Evolutionary conservation across 2,888 invertebrate genomes (phyloP).

Genomic region (Cephus rjabovi): DNA sequence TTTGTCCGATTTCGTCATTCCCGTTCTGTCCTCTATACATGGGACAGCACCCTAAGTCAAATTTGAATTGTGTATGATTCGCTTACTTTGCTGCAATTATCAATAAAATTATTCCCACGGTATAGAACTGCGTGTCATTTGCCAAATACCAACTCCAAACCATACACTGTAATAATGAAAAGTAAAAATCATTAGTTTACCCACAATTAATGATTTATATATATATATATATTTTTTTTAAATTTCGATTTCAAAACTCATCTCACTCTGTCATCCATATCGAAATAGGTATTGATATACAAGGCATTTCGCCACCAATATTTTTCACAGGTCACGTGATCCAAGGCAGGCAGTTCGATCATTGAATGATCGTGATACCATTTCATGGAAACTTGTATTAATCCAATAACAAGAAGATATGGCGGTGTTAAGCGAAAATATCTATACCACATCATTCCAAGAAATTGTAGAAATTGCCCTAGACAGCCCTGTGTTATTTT

Average conservation of each 20-base stretch:
- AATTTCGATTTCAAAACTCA: constrained; percentile 5
- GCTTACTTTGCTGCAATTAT: constrained; percentile 76
- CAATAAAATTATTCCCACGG: constrained; percentile 75
- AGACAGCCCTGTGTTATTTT: constrained; percentile 65
- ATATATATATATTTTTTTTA: constrained; percentile 2
- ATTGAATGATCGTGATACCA: constrained; percentile 80
- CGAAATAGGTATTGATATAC: constrained; percentile 84
- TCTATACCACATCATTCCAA: constrained; percentile 66
- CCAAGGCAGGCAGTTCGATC: constrained; percentile 78
- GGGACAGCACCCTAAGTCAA: not conserved
- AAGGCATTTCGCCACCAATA: constrained; percentile 89
- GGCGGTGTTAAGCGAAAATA: constrained; percentile 79
- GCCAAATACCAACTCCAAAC: constrained; percentile 88
- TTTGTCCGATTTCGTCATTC: too few relatives aligned
- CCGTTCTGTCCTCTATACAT: too few relatives aligned
- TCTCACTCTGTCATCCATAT: constrained; percentile 73
- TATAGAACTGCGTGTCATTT: constrained; percentile 83
- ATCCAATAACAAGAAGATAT: constrained; percentile 82
- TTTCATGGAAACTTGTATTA: constrained; percentile 78
- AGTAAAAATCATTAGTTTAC: not conserved
- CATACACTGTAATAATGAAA: constrained; percentile 72
- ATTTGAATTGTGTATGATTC: not conserved
- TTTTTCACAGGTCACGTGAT: constrained; percentile 79
- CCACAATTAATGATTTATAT: constrained; percentile 10
- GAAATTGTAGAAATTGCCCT: constrained; percentile 68